phyloP scores from a whole-genome alignment of 2,797 vertebrate species.

The Odontamblyopus rebecca region DNA sequence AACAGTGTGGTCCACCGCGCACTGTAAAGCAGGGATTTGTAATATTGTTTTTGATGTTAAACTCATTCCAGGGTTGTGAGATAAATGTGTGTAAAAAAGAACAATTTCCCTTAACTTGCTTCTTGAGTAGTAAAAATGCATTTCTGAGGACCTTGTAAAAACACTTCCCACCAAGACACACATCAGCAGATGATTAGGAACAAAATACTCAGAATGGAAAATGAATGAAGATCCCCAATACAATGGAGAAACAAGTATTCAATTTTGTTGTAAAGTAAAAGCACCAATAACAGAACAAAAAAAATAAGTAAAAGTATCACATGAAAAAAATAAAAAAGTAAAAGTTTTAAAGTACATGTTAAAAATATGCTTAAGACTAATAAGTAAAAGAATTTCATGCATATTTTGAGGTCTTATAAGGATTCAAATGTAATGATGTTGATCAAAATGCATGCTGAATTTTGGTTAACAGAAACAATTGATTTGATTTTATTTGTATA shows the following conservation, averaged over 20 bases:
- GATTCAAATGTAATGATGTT: too few species aligned
- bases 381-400: too few species aligned
- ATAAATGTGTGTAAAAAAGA: conserved; percentile 11
- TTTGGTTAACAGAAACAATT: too few species aligned
- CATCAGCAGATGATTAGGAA: conserved; percentile 15
- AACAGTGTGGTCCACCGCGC: neutral
- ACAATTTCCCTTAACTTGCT: conserved; percentile 3
- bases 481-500: too few species aligned
- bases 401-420: too few species aligned
- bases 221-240: conserved; percentile 8
- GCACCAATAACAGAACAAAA: too few species aligned
- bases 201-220: neutral
- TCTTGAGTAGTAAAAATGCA: conserved; percentile 15
- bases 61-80: conserved; percentile 1
- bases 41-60: conserved; percentile 5
- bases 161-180: conserved; percentile 3
- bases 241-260: neutral
- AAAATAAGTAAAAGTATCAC: too few species aligned
- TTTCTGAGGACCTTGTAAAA: conserved; percentile 20
- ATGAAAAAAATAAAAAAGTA: too few species aligned
- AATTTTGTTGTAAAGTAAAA: too few species aligned
- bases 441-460: too few species aligned
- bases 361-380: too few species aligned
- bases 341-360: too few species aligned
- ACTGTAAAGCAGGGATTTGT: conserved; percentile 1